Base-by-base conservation (phyloP, 2,888 invertebrate species). In the Drosophila trichaetosa region DNA sequence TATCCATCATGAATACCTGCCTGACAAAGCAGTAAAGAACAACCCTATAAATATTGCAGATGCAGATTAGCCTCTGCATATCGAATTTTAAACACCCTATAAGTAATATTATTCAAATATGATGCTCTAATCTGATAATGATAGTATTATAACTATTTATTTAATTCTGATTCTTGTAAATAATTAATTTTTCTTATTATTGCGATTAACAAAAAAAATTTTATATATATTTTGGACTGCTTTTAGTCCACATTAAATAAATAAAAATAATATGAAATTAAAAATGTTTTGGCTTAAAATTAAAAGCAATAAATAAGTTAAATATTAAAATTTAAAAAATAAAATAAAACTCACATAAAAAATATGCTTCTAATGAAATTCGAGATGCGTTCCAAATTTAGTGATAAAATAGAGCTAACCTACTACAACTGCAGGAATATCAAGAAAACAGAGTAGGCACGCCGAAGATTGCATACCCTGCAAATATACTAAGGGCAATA, bases 391-490 rank as follows among this genome's bases (percentile, higher is more conserved):
- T 8, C 11, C 48, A 36, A 16, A 16, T 3, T 13, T n/a, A 0
- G 24, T 31, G 31, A 27, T 21, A 52, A 48, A 24, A 29, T 51
- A 42, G 13, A 63, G 34, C 56, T 73, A 74, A 66, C 46, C 51
- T 18, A 4, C 7, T 4, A 4, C 8, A 46, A 4, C 1, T 48
- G 24, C 8, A 33, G 31, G 1, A 16, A 16, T 11, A 2, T 24
- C 8, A 0, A 0, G 16, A 46, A 11, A 5, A 0, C 10, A 0
- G 4, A 4, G 13, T 24, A 21, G 4, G 0, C 21, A 46, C 21
- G 13, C 2, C 13, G 21, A 24, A 46, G 7, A 13, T 24, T 16
- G 46, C 21, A 46, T 4, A 46, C 46, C 7, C 46, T 24, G 0
- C 7, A 46, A 1, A 24, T 16, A 24, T 8, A 46, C 7, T 16